Percentiles rank a stretch among this genome's conserved stretches.
phyloP scores from a whole-genome alignment of 2,888 invertebrate species.

The Hecatera dysodea region DNA sequence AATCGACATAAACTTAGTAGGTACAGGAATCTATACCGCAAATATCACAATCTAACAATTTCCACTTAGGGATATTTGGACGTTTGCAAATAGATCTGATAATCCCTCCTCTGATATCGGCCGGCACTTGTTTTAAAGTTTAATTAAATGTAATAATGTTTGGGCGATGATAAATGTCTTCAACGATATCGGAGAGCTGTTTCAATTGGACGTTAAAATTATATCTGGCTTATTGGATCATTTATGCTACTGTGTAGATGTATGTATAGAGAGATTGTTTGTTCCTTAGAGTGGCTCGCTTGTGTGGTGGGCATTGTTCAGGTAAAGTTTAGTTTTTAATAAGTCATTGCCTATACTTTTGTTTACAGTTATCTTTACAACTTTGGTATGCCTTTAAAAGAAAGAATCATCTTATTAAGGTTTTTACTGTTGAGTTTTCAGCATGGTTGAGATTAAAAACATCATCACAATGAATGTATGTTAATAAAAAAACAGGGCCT shows the following conservation, averaged over 20 bases:
- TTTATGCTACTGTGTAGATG: conserved; percentile 33
- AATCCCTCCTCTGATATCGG: conserved; percentile 68
- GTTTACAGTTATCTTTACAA: too few species aligned
- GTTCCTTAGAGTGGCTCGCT: background rate
- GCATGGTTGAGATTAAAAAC: too few species aligned
- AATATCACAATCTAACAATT: conserved; percentile 45
- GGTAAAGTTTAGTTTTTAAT: too few species aligned
- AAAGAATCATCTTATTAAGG: too few species aligned
- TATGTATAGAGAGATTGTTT: conserved; percentile 18
- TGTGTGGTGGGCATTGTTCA: background rate
- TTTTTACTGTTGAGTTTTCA: too few species aligned
- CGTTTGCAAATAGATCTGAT: conserved; percentile 70
- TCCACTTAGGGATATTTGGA: conserved; percentile 63
- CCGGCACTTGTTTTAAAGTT: conserved; percentile 76
- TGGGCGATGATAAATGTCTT: conserved; percentile 75
- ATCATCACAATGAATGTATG: too few species aligned
- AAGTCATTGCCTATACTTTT: too few species aligned
- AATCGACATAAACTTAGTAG: conserved; percentile 12
- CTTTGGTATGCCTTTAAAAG: too few species aligned
- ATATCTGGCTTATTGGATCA: conserved; percentile 65
- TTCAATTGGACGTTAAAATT: conserved; percentile 71
- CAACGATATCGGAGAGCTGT: conserved; percentile 68
- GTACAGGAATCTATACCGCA: conserved; percentile 1
- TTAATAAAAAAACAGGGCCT: too few species aligned
- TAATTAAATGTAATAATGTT: conserved; percentile 78